Percentiles rank a stretch among this genome's conserved stretches.
Conservation (phyloP, 2,888 invertebrate genomes). For the Mycalesis mineus region DNA sequence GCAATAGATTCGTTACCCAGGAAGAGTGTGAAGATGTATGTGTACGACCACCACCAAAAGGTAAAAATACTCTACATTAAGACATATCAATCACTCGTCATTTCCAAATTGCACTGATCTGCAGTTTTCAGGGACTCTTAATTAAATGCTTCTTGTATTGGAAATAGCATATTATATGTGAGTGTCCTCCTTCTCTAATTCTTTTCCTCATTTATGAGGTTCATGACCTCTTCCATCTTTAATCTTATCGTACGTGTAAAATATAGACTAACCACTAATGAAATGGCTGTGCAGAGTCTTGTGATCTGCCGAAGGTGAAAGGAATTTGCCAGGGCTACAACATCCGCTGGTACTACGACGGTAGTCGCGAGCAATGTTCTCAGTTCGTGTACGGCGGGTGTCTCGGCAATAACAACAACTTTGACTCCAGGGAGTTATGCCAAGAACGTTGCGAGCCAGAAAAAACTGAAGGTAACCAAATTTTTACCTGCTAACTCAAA, state of each 20-base stretch:
- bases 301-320: conserved; percentile 86
- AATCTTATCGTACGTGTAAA: too few relatives aligned
- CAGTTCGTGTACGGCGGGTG: conserved; percentile 95
- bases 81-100: too few relatives aligned
- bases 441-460: conserved; percentile 82
- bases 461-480: conserved; percentile 75
- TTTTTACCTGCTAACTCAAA: too few relatives aligned
- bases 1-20: conserved; percentile 87
- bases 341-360: conserved; percentile 91
- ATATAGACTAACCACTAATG: too few relatives aligned
- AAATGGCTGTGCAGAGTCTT: conserved; percentile 77
- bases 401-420: conserved; percentile 93
- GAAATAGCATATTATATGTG: too few relatives aligned
- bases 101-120: too few relatives aligned
- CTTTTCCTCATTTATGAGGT: too few relatives aligned
- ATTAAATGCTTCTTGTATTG: too few relatives aligned
- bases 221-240: too few relatives aligned
- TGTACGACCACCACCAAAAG: conserved; percentile 82
- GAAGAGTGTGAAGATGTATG: conserved; percentile 91
- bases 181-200: too few relatives aligned
- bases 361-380: conserved; percentile 84
- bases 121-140: too few relatives aligned
- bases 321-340: conserved; percentile 90
- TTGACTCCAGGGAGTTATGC: conserved; percentile 87
- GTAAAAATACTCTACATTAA: conserved; percentile 39